Evolutionary conservation across 37 sponge, comb jelly and placozoan genomes (phyloP).

Genomic region (Lycopodina hypogea): DNA sequence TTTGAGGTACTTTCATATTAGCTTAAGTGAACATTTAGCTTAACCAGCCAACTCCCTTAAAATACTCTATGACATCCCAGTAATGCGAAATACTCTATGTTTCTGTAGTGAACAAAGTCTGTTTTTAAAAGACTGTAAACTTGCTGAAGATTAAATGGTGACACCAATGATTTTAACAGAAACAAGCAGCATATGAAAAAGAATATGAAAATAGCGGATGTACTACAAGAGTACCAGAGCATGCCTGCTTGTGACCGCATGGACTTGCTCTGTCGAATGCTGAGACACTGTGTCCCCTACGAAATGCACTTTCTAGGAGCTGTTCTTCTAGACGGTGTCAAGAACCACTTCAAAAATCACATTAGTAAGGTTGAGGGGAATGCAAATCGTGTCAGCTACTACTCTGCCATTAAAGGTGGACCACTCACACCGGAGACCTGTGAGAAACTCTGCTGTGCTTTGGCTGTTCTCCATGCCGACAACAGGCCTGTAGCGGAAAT

Average conservation of each 20-base stretch:
- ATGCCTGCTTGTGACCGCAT: slow-evolving; percentile 65
- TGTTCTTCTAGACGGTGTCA: slow-evolving; percentile 38
- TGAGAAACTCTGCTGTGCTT: slow-evolving; percentile 59
- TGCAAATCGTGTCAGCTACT: slow-evolving; percentile 54
- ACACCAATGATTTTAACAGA: not conserved
- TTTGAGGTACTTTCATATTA: not conserved
- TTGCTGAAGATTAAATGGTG: too few relatives aligned
- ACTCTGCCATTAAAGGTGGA: slow-evolving; percentile 25
- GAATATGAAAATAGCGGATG: slow-evolving; percentile 47
- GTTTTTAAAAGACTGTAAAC: too few relatives aligned
- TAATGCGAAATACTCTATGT: too few relatives aligned
- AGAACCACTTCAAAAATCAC: slow-evolving; percentile 29
- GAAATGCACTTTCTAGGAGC: slow-evolving; percentile 61
- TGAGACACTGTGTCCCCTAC: slow-evolving; percentile 56
- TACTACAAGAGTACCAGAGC: slow-evolving; percentile 49
- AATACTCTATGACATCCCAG: not conserved
- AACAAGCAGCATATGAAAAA: not conserved
- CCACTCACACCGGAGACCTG: slow-evolving; percentile 49
- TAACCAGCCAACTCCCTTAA: not conserved
- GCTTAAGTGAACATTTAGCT: not conserved
- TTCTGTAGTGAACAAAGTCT: too few relatives aligned
- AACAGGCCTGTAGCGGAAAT: slow-evolving; percentile 64
- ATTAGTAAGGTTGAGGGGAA: slow-evolving; percentile 26
- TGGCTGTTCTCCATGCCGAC: slow-evolving; percentile 59
- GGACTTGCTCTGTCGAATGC: slow-evolving; percentile 64